phyloP scores from a whole-genome alignment of 2,888 invertebrate species.

The Cephus runcator region DNA sequence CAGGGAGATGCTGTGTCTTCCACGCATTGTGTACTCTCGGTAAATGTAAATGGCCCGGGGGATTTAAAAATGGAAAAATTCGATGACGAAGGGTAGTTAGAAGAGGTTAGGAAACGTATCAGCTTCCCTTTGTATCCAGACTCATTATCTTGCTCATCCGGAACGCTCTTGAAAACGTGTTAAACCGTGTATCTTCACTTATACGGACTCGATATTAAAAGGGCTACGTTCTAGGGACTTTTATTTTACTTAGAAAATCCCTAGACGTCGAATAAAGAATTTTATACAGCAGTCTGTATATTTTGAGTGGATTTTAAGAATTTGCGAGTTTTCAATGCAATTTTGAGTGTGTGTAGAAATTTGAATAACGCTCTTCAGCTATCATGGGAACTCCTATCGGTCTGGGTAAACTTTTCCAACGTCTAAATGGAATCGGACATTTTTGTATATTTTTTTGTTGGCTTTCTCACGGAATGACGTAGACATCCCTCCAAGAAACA shows the following conservation, averaged over 20 bases:
- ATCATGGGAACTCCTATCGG: too few species aligned
- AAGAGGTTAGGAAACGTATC: neutral
- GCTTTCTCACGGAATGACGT: too few species aligned
- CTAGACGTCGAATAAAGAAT: neutral
- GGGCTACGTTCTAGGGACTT: neutral
- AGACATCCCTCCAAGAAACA: too few species aligned
- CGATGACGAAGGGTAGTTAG: neutral
- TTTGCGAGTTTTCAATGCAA: too few species aligned
- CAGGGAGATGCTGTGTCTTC: too few species aligned
- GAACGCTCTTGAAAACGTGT: neutral
- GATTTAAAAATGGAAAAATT: neutral
- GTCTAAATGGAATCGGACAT: too few species aligned
- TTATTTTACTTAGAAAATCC: slow-evolving; percentile 5
- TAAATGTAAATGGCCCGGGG: neutral
- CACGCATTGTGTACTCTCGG: too few species aligned
- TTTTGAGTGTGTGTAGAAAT: too few species aligned
- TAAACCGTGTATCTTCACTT: neutral
- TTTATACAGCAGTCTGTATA: neutral
- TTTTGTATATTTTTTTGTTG: too few species aligned
- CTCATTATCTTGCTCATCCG: neutral
- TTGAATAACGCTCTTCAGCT: too few species aligned
- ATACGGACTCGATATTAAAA: neutral
- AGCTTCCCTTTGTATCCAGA: neutral
- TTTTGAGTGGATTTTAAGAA: too few species aligned
- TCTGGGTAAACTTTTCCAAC: too few species aligned